Evolutionary conservation across 92 coral and sea anemone species (phyloP).

Genomic region (Bergia puertoricense): DNA sequence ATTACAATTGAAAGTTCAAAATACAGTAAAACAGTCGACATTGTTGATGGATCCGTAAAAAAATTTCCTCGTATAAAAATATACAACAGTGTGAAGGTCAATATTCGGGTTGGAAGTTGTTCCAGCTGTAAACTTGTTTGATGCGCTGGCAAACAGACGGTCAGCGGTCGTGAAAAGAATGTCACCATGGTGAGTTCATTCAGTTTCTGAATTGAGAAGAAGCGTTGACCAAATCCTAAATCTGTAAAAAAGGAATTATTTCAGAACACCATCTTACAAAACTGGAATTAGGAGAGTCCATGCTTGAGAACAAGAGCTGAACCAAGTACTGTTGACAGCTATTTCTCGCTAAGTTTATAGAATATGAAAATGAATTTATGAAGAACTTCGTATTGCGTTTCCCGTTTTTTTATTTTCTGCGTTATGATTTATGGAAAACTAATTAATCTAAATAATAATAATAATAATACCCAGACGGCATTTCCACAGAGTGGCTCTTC

Average conservation of each 20-base stretch:
- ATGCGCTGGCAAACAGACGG: neutral
- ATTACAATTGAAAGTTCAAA: neutral
- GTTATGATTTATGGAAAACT: too few relatives aligned
- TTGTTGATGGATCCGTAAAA: slow-evolving; percentile 5
- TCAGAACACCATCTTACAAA: neutral
- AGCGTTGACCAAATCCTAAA: neutral
- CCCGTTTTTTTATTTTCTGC: too few relatives aligned
- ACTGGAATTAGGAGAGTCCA: neutral
- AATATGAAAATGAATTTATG: too few relatives aligned
- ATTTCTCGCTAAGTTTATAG: too few relatives aligned
- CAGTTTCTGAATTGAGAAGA: neutral
- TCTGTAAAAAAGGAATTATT: neutral
- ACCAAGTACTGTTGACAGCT: too few relatives aligned
- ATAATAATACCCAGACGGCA: too few relatives aligned
- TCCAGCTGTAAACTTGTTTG: neutral
- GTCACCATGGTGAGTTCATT: neutral
- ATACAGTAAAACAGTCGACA: slow-evolving; percentile 15
- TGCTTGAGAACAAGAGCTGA: too few relatives aligned
- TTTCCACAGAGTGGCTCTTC: too few relatives aligned
- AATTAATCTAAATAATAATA: too few relatives aligned
- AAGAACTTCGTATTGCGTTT: too few relatives aligned
- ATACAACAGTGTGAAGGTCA: neutral
- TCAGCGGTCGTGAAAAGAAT: neutral
- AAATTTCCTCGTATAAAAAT: slow-evolving; percentile 18
- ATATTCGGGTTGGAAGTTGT: neutral